Percentiles rank a stretch among this genome's conserved stretches.
Evolutionary conservation across 2,888 invertebrate species (phyloP).

Genomic region (Cataglyphis altisquamis): DNA sequence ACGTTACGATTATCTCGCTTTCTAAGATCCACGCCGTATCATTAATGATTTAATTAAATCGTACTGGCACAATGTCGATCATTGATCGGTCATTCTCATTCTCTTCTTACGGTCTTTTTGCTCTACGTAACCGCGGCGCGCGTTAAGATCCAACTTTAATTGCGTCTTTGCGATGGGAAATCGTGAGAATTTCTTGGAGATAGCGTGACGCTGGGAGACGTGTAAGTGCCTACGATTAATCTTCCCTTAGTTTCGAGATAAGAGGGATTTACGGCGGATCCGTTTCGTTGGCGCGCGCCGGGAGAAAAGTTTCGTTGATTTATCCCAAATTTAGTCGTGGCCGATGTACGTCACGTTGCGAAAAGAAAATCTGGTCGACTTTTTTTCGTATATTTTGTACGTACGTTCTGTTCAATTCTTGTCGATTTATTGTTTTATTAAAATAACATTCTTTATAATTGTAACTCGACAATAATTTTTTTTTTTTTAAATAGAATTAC

Average conservation of each 20-base stretch:
- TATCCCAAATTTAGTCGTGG: conserved; percentile 50
- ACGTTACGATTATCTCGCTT: conserved; percentile 68
- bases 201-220: conserved; percentile 45
- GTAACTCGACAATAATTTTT: background rate
- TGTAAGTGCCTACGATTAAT: conserved; percentile 65
- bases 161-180: conserved; percentile 48
- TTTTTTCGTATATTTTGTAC: background rate
- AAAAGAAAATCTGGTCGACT: background rate
- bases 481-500: background rate
- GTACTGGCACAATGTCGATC: conserved; percentile 45
- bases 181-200: conserved; percentile 58
- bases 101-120: conserved; percentile 12
- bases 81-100: conserved; percentile 37
- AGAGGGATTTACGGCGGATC: conserved; percentile 66
- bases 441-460: background rate
- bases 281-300: conserved; percentile 49
- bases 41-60: conserved; percentile 56
- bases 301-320: conserved; percentile 55
- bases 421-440: background rate
- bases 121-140: conserved; percentile 35
- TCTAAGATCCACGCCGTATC: conserved; percentile 56
- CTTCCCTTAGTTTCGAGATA: conserved; percentile 60
- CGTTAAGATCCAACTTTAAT: conserved; percentile 54
- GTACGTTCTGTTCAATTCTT: background rate
- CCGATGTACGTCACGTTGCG: conserved; percentile 7